Conservation (phyloP, 1,140 invertebrate species). For the Scaptomyza hsui region DNA sequence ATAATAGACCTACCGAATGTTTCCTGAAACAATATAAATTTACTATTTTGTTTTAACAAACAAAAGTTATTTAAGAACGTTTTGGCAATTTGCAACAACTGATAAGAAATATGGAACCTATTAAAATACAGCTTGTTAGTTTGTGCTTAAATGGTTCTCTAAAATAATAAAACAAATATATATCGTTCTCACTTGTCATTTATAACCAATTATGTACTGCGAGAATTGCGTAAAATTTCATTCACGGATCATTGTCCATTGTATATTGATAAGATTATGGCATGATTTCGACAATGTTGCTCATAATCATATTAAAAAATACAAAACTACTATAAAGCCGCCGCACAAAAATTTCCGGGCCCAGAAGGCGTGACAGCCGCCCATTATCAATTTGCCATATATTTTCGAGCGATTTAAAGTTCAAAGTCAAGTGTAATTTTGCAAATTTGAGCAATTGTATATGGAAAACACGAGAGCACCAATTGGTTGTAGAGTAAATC, state of each 20-base stretch:
- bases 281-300: constrained; percentile 38
- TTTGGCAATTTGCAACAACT: too few species aligned
- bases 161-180: neutral
- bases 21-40: too few species aligned
- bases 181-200: constrained; percentile 1
- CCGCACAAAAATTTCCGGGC: neutral
- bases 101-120: too few species aligned
- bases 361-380: constrained; percentile 5
- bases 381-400: constrained; percentile 27
- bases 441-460: neutral
- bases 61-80: too few species aligned
- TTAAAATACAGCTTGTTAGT: too few species aligned
- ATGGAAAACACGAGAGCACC: constrained; percentile 12
- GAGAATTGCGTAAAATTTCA: constrained; percentile 44
- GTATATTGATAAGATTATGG: constrained; percentile 66
- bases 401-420: constrained; percentile 47
- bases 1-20: too few species aligned
- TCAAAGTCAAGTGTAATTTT: constrained; percentile 59
- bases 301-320: neutral
- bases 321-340: neutral
- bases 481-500: neutral
- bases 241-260: constrained; percentile 36
- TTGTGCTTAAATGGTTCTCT: neutral
- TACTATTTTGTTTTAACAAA: too few species aligned
- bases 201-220: constrained; percentile 23